phyloP scores from a whole-genome alignment of 2,888 invertebrate genomes.

The Parelbella ahira region DNA sequence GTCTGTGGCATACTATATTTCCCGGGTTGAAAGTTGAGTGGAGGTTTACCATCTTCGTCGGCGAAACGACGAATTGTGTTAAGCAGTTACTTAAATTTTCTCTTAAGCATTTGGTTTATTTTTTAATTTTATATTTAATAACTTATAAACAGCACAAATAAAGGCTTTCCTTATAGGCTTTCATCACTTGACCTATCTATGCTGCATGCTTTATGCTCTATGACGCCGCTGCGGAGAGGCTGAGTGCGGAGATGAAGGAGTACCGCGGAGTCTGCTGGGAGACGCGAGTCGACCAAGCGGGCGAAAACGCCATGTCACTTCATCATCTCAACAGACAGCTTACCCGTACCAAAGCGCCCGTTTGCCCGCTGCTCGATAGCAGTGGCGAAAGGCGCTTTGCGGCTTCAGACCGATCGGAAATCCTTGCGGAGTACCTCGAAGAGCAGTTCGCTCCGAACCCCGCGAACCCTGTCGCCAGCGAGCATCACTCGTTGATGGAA shows the following conservation, averaged over 20 bases:
- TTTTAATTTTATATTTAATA: too few species aligned
- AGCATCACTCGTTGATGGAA: neutral
- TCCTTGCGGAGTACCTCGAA: neutral
- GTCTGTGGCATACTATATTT: too few species aligned
- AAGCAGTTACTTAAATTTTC: too few species aligned
- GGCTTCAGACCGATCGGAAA: neutral
- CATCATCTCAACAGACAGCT: constrained; percentile 6
- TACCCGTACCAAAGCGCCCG: neutral
- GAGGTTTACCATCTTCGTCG: too few species aligned
- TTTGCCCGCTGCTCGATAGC: too few species aligned
- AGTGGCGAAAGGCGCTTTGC: neutral
- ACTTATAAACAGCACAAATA: too few species aligned
- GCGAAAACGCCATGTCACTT: neutral
- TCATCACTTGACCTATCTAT: too few species aligned
- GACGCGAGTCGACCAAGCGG: neutral
- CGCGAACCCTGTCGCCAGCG: neutral
- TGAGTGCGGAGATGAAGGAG: constrained; percentile 5
- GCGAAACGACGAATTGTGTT: too few species aligned
- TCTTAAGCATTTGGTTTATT: too few species aligned
- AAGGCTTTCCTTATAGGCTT: too few species aligned
- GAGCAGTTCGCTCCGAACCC: neutral
- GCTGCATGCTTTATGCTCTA: too few species aligned
- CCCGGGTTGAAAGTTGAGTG: too few species aligned
- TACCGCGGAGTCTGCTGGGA: neutral
- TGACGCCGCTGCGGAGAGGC: neutral